phyloP scores from a whole-genome alignment of 1,140 invertebrate species.

The Pogonognathellus flavescens region DNA sequence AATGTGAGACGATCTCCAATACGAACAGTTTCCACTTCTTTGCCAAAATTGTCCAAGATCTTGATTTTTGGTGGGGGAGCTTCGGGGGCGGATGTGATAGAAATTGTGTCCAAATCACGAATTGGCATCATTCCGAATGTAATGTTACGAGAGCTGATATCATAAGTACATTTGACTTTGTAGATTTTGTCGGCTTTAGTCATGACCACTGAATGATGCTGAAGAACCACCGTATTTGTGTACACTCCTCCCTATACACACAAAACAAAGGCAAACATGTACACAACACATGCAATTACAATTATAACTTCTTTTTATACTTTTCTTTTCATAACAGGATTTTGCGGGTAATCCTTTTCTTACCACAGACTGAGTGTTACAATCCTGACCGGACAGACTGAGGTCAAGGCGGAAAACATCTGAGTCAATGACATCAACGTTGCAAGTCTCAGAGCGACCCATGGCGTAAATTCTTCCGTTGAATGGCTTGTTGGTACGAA shows the following conservation, averaged over 20 bases:
- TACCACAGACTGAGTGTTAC: slow-evolving; percentile 92
- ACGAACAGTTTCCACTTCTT: slow-evolving; percentile 93
- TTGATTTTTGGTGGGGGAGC: slow-evolving; percentile 93
- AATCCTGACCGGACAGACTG: slow-evolving; percentile 93
- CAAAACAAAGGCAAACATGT: slow-evolving; percentile 67
- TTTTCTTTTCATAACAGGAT: neutral
- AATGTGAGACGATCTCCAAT: slow-evolving; percentile 95
- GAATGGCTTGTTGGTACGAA: slow-evolving; percentile 92
- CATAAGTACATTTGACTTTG: slow-evolving; percentile 96
- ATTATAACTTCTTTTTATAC: neutral
- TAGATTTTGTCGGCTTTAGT: slow-evolving; percentile 97
- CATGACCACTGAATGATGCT: slow-evolving; percentile 96
- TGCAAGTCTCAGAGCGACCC: slow-evolving; percentile 93
- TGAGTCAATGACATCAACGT: slow-evolving; percentile 92
- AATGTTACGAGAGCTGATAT: slow-evolving; percentile 96
- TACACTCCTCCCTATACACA: slow-evolving; percentile 88
- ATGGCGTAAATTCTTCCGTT: slow-evolving; percentile 94
- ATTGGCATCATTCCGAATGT: slow-evolving; percentile 98
- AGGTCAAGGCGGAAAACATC: slow-evolving; percentile 92
- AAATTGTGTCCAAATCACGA: slow-evolving; percentile 79
- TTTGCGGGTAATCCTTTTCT: slow-evolving; percentile 70
- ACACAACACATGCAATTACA: neutral
- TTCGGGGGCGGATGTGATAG: slow-evolving; percentile 93
- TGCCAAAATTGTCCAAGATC: slow-evolving; percentile 85
- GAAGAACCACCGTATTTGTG: slow-evolving; percentile 93